Conservation (phyloP, 2,113 vertebrate genomes). For the Prionailurus viverrinus region DNA sequence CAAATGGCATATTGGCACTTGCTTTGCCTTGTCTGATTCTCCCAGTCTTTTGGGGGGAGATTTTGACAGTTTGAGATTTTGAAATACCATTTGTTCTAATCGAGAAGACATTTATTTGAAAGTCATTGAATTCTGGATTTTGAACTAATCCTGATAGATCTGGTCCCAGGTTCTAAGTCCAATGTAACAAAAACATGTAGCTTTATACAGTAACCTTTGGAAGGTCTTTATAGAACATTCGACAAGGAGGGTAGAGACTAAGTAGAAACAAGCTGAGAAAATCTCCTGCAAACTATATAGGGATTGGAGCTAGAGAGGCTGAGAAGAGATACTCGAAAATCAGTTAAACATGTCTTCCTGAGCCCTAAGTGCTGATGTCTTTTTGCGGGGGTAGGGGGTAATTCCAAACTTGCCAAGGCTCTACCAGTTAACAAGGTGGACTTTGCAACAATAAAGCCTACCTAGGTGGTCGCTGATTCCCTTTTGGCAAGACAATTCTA, state of each 20-base stretch:
- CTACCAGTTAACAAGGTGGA: not conserved
- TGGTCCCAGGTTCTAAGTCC: slow-evolving; percentile 43
- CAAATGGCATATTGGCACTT: slow-evolving; percentile 1
- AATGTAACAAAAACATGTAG: slow-evolving; percentile 51
- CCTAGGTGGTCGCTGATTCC: slow-evolving; percentile 19
- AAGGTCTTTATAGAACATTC: slow-evolving; percentile 45
- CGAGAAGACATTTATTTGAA: slow-evolving; percentile 37
- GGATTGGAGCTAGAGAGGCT: not conserved
- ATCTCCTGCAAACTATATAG: not conserved
- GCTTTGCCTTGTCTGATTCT: slow-evolving; percentile 52
- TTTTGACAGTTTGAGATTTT: not conserved
- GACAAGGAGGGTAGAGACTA: slow-evolving; percentile 38
- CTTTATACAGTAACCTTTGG: slow-evolving; percentile 9
- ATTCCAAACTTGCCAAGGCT: not conserved
- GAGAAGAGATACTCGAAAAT: slow-evolving; percentile 38
- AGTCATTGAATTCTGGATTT: slow-evolving; percentile 43
- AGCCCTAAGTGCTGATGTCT: not conserved
- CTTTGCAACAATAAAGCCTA: not conserved
- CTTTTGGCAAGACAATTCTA: slow-evolving; percentile 53
- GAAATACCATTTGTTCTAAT: slow-evolving; percentile 37
- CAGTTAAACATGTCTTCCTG: not conserved
- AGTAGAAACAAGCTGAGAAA: slow-evolving; percentile 47
- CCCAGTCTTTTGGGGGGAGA: not conserved
- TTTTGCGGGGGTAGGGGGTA: not conserved
- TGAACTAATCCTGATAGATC: slow-evolving; percentile 58